phyloP scores from a whole-genome alignment of 2,888 invertebrate species.

The Tetranychus truncatus region DNA sequence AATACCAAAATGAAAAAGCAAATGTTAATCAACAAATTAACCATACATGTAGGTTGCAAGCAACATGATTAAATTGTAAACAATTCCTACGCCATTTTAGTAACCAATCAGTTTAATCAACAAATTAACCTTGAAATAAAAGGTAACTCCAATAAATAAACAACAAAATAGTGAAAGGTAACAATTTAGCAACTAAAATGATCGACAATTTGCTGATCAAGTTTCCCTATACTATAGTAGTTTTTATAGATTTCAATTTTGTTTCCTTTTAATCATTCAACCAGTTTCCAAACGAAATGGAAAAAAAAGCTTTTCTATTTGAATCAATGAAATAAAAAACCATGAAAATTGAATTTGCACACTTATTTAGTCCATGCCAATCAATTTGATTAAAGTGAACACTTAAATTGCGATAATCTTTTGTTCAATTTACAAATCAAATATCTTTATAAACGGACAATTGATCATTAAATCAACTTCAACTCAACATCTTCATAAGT shows the following conservation, averaged over 20 bases:
- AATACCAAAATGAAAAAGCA: too few species aligned
- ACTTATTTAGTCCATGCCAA: not conserved
- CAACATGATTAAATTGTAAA: not conserved
- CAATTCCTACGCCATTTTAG: not conserved
- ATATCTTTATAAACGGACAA: too few species aligned
- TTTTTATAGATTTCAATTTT: not conserved
- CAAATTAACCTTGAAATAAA: not conserved
- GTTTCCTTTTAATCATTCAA: not conserved
- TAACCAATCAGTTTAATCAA: not conserved
- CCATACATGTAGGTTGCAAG: not conserved
- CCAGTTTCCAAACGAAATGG: not conserved
- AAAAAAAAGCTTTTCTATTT: not conserved
- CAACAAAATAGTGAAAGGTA: not conserved
- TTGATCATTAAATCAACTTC: too few species aligned
- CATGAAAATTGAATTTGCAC: not conserved
- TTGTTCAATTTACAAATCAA: too few species aligned
- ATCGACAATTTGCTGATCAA: not conserved
- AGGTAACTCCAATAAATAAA: not conserved
- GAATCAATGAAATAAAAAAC: not conserved
- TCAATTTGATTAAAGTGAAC: too few species aligned
- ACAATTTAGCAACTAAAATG: not conserved
- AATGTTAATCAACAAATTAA: too few species aligned
- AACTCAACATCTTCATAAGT: too few species aligned
- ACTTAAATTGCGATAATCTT: too few species aligned
- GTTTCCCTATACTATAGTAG: not conserved